phyloP scores from a whole-genome alignment of 2,113 vertebrate genomes.

The Sander lucioperca region DNA sequence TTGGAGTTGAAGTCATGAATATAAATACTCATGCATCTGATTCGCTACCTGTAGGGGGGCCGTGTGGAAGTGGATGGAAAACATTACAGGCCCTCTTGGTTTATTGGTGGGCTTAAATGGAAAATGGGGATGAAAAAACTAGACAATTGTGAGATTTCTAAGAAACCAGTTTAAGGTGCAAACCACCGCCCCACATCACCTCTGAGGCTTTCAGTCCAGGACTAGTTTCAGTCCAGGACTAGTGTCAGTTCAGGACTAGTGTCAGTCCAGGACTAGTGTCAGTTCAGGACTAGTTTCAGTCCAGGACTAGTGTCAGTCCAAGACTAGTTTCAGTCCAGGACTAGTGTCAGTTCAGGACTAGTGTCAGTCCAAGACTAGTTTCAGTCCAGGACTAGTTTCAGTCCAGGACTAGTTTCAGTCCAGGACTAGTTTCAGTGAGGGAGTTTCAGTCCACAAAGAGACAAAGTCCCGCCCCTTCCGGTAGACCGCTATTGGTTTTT shows the following conservation, averaged over 20 bases:
- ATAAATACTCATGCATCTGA: background rate
- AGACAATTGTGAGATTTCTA: background rate
- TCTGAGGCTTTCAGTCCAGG: conserved; percentile 62
- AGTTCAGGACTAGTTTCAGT: too few relatives aligned
- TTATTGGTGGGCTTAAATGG: conserved; percentile 17
- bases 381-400: too few relatives aligned
- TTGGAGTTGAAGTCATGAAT: conserved; percentile 1
- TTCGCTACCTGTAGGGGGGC: conserved; percentile 31
- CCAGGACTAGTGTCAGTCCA: too few relatives aligned
- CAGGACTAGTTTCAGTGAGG: conserved; percentile 34
- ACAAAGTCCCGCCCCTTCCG: too few relatives aligned
- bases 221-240: conserved; percentile 45
- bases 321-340: too few relatives aligned
- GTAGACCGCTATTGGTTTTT: too few relatives aligned
- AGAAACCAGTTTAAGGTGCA: conserved; percentile 69
- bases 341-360: too few relatives aligned
- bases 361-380: too few relatives aligned
- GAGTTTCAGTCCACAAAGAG: conserved; percentile 9
- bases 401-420: background rate
- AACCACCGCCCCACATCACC: conserved; percentile 49
- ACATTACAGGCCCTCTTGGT: background rate
- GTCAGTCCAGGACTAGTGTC: conserved; percentile 3
- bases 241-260: background rate
- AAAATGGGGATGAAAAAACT: background rate
- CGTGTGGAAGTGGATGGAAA: conserved; percentile 25